Evolutionary conservation across 2,888 invertebrate genomes (phyloP), one percentile per base, ranked within the genome.

Genomic region (Crocallis elinguaria): DNA sequence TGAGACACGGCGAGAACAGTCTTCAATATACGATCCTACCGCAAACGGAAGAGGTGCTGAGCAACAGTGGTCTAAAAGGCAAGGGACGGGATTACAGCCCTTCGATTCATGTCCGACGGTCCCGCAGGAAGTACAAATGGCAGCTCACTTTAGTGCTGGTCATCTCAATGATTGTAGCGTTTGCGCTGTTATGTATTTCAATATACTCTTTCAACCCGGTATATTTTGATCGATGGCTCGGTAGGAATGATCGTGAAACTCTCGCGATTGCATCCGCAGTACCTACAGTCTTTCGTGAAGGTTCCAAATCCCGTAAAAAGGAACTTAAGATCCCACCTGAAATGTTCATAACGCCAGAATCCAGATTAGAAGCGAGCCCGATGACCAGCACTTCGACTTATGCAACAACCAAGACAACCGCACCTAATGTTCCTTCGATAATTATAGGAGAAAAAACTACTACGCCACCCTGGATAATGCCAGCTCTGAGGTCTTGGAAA

Each of bases 1-100:
- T 95, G 78, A 89, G 94, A 60, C 95, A 95, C 80, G 95, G 95
- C 59, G 95, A 95, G 80, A 94, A 94, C 71, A 94, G 94, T 75
- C 92, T 95, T 69, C 95, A 95, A 76, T 95, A 95, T 82, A 95
- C 95, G 67, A 95, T 95, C 69, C 90, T 95, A 61, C 95, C 95
- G 53, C 95, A 95, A 80, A 94, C 94, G 51, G 95, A 95, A 78
- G 94, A 94, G 77, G 93, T 93, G 67, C 84, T 93, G 53, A 92
- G 80, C 67, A 93, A 93, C 68, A 93, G 93, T 66, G 93, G 93
- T 52, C 71, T 93, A 57, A 92, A 92, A 65, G 92, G 92, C 58
- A 92, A 90, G 66, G 92, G 92, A 51, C 82, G 89, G 44, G 91
- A 92, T 67, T 92, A 89, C 66, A 89, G 90, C 65, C 89, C 92